Base-by-base conservation (phyloP, 1,140 invertebrate genomes). In the Drosophila lowei region DNA sequence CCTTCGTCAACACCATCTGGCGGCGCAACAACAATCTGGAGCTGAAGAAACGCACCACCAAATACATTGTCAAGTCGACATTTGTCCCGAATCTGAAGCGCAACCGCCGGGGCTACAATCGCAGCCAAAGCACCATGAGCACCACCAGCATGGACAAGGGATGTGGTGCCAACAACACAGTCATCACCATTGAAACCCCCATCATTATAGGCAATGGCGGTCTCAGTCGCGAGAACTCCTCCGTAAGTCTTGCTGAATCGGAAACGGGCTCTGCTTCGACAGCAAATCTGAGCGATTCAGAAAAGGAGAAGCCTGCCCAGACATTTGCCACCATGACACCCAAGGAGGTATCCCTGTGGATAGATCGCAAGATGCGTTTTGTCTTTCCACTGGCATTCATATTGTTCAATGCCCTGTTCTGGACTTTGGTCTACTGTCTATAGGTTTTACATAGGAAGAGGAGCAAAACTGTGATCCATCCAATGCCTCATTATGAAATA, bases 1-100 rank as follows among this genome's bases (percentile, higher is more conserved):
- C 96, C n/a, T 96, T 97, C 68, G 96, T 97, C 2, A 97, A 97
- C 86, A 97, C 95, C 1, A 97, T 97, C 71, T 97, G 96, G 93
- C 93, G 96, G 49, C 93, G 96, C 85, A 96, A 95, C 89, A 95
- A 96, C 92, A 95, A 94, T 72, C 94, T 97, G 1, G 95, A 94
- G 58, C 78, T 97, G 61, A 96, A 97, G 89, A 97, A 97, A 90
- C 94, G 96, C 6, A 96, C 95, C 80, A 96, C 95, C 74, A 96
- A 96, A 81, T 95, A 97, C 70, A 96, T 97, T 52, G 91, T 97
- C 15, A 96, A 96, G 90, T 96, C 95, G 46, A 96, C 96, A 0
- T 88, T 97, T 64, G 96, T 96, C 0, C 96, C 96, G 0, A 94
- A 94, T 55, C 88, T 96, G 34, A 94, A 94, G 11, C 92, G 95